Conservation (phyloP, 2,113 vertebrate species). For the Xenopus laevis region DNA sequence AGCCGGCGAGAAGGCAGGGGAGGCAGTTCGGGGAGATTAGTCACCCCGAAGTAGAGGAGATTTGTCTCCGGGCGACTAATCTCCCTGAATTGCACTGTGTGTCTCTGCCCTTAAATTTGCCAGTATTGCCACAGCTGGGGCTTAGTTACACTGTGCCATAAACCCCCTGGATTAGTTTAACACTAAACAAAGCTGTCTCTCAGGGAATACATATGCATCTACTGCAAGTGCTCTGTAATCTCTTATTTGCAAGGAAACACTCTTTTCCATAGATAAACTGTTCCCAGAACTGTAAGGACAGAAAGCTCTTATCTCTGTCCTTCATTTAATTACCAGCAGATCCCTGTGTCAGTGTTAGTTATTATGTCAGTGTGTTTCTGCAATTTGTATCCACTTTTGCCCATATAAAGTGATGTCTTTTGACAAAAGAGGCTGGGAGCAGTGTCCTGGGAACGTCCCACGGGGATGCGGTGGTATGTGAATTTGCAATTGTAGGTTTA, state of each 20-base stretch:
- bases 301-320: not conserved
- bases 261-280: not conserved
- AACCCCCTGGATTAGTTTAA: too few species aligned
- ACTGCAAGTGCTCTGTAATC: too few species aligned
- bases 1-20: too few species aligned
- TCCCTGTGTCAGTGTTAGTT: not conserved
- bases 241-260: not conserved
- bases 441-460: constrained; percentile 4
- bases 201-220: too few species aligned
- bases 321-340: not conserved
- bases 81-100: too few species aligned
- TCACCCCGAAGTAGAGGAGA: too few species aligned
- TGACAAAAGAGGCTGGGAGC: constrained; percentile 7
- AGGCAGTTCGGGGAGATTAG: too few species aligned
- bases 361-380: not conserved
- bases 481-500: not conserved
- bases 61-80: too few species aligned
- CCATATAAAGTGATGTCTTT: constrained; percentile 35
- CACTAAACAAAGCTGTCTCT: too few species aligned
- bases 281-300: not conserved
- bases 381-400: constrained; percentile 14
- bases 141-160: too few species aligned
- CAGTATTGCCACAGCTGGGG: too few species aligned
- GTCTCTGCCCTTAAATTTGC: too few species aligned
- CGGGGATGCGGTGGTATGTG: constrained; percentile 3